Evolutionary conservation across 1,140 invertebrate genomes (phyloP).

Genomic region (Aphaenogaster floridana): DNA sequence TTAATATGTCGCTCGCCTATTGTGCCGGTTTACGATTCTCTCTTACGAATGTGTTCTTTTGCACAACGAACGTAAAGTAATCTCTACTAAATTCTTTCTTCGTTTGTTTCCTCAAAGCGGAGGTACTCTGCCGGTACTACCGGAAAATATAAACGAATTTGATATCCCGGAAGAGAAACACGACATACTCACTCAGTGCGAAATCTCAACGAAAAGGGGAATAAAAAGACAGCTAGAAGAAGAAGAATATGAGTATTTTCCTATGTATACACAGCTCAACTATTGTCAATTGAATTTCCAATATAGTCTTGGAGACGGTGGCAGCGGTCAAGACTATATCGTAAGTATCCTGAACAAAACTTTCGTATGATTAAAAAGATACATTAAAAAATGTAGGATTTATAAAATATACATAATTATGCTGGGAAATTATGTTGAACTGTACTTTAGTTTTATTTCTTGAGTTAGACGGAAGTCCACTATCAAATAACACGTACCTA

Average conservation of each 20-base stretch:
- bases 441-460: slow-evolving; percentile 12
- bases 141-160: slow-evolving; percentile 4
- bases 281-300: slow-evolving; percentile 76
- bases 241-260: slow-evolving; percentile 48
- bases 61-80: neutral
- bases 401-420: neutral
- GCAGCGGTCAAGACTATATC: slow-evolving; percentile 78
- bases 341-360: slow-evolving; percentile 73
- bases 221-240: slow-evolving; percentile 37
- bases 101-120: slow-evolving; percentile 25
- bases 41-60: neutral
- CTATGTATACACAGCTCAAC: neutral
- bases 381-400: slow-evolving; percentile 23
- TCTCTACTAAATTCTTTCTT: slow-evolving; percentile 7
- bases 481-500: slow-evolving; percentile 28
- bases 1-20: neutral
- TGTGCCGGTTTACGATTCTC: neutral
- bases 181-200: neutral
- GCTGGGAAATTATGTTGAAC: neutral
- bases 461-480: neutral
- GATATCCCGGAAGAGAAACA: slow-evolving; percentile 52
- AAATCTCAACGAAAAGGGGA: slow-evolving; percentile 10
- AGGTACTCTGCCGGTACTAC: neutral
- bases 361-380: neutral
- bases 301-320: slow-evolving; percentile 73